Conservation (phyloP, 2,888 invertebrate species). For the Gisinianus flammeolus region DNA sequence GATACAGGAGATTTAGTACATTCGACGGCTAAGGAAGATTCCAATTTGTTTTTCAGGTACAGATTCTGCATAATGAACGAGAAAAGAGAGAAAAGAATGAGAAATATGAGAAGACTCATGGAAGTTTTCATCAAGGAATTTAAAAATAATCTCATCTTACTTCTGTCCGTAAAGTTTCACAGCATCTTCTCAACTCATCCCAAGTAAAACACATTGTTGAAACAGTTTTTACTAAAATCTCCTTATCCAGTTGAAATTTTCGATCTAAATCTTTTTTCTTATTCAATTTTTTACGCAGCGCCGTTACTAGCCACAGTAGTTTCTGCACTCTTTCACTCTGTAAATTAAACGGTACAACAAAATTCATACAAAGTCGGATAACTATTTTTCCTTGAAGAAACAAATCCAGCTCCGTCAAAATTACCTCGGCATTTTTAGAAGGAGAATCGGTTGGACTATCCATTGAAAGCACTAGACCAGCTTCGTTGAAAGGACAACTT, state of each 20-base stretch:
- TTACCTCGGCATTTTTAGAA: background rate
- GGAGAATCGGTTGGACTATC: background rate
- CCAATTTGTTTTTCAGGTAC: conserved; percentile 5
- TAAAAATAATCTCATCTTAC: background rate
- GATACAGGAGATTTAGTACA: background rate
- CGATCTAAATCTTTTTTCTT: conserved; percentile 32
- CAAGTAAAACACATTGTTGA: conserved; percentile 16
- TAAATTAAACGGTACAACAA: background rate
- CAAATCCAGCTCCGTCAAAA: background rate
- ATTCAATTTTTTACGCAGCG: conserved; percentile 24
- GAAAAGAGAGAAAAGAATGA: background rate
- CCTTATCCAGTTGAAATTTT: conserved; percentile 4
- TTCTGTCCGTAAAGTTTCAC: background rate
- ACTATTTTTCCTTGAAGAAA: background rate
- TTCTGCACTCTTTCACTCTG: background rate
- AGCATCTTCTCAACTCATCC: conserved; percentile 6
- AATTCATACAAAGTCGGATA: background rate
- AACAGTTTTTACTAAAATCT: conserved; percentile 13
- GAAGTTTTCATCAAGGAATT: background rate
- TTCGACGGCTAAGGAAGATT: background rate
- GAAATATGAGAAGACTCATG: background rate
- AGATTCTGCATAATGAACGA: background rate
- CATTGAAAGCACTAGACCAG: background rate
- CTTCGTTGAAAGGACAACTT: background rate
- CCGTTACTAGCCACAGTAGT: conserved; percentile 17